Base-by-base conservation (phyloP, 30 jellyfish, hydroid and myxozoan species). In the Chrysaora quinquecirrha region DNA sequence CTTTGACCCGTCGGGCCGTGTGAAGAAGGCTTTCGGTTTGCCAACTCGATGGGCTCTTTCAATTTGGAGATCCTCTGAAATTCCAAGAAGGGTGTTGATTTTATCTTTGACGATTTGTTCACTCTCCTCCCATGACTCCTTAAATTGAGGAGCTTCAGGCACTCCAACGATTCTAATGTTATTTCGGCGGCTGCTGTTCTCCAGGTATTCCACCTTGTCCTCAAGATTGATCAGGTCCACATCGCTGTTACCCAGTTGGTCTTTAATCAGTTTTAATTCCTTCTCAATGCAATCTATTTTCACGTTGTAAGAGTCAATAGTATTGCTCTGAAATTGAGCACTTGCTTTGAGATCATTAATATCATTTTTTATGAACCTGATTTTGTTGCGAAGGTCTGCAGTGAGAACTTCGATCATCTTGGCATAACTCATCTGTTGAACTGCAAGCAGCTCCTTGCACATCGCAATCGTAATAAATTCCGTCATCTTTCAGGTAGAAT, bases 161-260 rank as follows among this genome's bases (percentile, higher is more conserved):
- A 66, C 78, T 66, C 61, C 62, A 66, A 66, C 78, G 21, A 66
- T 21, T 21, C 78, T 12, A 6, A 66, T 21, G 62, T 66, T 66
- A 12, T 66, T 66, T n/a, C 78, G 78, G 78, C 78, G 67, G 78
- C 61, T 66, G 62, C 62, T 47, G 62, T 47, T 47, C 62, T 47
- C 62, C 62, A 11, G 12, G 62, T 11, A 47, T 47, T 11, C 62
- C 62, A 47, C 62, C 62, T 47, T 47, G 62, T 47, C n/a, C n/a
- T 11, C 62, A 47, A 47, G 62, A n/a, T 47, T 11, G 12, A n/a
- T 47, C 18, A 47, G 62, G n/a, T n/a, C n/a, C n/a, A n/a, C n/a
- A n/a, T n/a, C n/a, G n/a, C n/a, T n/a, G n/a, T n/a, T n/a, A n/a
- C n/a, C n/a, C n/a, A n/a, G n/a, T n/a, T n/a, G n/a, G n/a, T n/a